These are phyloP conservation scores for Tetramorium parvispinum DNA, from an alignment of 1,140 invertebrate genomes.

Conservation along the genomic window DNA sequence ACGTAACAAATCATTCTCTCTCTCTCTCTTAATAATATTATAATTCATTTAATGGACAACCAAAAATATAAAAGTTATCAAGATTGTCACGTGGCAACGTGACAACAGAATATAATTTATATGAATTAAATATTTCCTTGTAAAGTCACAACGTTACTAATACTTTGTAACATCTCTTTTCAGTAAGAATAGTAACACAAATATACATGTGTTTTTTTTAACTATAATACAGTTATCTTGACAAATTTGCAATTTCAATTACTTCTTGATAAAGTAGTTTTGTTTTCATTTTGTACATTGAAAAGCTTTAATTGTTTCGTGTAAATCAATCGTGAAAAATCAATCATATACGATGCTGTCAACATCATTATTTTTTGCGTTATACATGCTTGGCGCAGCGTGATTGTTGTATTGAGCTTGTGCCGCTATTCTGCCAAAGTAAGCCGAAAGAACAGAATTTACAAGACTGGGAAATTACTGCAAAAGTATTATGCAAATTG, in stretches of 20 bases:
- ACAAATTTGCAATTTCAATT: no score
- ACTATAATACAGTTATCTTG: no score
- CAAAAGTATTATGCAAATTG: constrained; percentile 51
- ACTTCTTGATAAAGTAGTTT: no score
- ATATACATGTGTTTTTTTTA: no score
- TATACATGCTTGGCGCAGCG: not conserved
- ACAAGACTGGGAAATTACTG: constrained; percentile 31
- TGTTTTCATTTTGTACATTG: not conserved
- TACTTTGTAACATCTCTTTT: no score
- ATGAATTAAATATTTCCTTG: no score
- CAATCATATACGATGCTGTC: not conserved
- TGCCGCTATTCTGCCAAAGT: constrained; percentile 4
- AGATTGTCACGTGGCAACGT: not conserved
- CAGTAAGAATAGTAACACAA: no score
- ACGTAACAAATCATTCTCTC: not conserved
- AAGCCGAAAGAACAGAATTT: constrained; percentile 9
- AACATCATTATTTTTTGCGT: not conserved
- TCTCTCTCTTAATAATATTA: no score
- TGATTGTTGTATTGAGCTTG: constrained; percentile 20
- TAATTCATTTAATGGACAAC: no score
- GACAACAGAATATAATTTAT: not conserved
- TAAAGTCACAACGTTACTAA: no score
- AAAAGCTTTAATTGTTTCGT: not conserved
- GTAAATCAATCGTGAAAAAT: no score
- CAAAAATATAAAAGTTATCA: no score